Evolutionary conservation across 2,797 vertebrate species (phyloP).

Genomic region (Acestrorhynchus altus): DNA sequence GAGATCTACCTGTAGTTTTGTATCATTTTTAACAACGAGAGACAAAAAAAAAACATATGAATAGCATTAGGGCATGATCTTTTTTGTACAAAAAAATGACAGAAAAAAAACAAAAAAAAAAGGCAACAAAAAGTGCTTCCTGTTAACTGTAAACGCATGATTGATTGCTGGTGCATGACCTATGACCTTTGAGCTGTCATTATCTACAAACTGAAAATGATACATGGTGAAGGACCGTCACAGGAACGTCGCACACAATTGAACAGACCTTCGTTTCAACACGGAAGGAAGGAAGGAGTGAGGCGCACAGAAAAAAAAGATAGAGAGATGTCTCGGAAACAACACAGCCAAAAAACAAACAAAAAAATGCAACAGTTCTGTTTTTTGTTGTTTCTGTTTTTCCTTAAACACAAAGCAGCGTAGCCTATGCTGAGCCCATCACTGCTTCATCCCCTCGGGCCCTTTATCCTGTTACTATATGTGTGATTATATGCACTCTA

Average conservation of each 20-base stretch:
- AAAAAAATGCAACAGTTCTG: conserved; percentile 46
- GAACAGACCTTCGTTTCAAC: conserved; percentile 58
- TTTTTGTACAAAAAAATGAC: conserved; percentile 72
- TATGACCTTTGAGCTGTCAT: conserved; percentile 84
- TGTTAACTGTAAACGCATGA: conserved; percentile 93
- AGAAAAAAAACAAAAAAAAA: conserved; percentile 68
- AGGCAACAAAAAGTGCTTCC: conserved; percentile 85
- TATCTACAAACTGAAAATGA: conserved; percentile 79
- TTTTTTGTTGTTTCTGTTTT: conserved; percentile 46
- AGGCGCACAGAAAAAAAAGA: not conserved
- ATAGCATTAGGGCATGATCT: conserved; percentile 89
- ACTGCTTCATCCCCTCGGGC: conserved; percentile 68
- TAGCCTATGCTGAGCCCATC: conserved; percentile 63
- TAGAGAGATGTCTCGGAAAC: conserved; percentile 65
- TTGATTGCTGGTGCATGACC: conserved; percentile 95
- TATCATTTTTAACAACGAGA: conserved; percentile 78
- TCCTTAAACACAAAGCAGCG: conserved; percentile 60
- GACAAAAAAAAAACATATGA: conserved; percentile 60
- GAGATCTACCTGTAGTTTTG: conserved; percentile 82
- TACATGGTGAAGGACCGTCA: conserved; percentile 64
- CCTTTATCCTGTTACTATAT: conserved; percentile 68
- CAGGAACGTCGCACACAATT: conserved; percentile 53
- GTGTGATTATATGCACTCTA: conserved; percentile 83
- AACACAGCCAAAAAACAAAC: conserved; percentile 63
- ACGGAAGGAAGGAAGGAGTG: conserved; percentile 42